A percentile compares a stretch with the other conserved stretches of the same genome.
phyloP scores from a whole-genome alignment of 2,797 vertebrate genomes.

The Microctenopoma lineatum region DNA sequence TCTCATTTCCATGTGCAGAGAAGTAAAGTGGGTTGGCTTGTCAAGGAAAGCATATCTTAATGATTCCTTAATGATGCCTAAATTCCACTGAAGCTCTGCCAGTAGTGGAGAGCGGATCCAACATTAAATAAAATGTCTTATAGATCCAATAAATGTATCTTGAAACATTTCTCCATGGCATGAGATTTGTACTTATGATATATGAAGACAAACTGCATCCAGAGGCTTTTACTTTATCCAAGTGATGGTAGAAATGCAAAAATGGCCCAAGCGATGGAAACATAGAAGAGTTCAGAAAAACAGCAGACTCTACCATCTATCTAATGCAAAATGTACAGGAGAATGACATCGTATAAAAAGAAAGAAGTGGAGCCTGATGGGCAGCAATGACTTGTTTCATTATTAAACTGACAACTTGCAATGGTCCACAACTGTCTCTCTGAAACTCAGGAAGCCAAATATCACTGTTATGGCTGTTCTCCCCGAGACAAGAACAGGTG shows the following conservation, averaged over 20 bases:
- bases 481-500: background rate
- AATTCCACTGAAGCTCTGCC: constrained; percentile 56
- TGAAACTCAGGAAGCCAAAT: constrained; percentile 17
- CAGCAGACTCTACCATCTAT: background rate
- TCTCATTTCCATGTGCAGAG: constrained; percentile 52
- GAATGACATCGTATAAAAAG: constrained; percentile 15
- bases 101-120: constrained; percentile 48
- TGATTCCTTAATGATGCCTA: constrained; percentile 62
- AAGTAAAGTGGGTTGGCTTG: constrained; percentile 52
- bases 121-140: constrained; percentile 56
- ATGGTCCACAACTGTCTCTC: constrained; percentile 10
- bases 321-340: background rate
- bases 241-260: background rate
- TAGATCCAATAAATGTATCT: constrained; percentile 37
- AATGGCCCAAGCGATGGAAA: background rate
- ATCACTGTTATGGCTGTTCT: background rate
- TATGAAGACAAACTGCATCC: constrained; percentile 9
- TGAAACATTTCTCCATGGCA: constrained; percentile 24
- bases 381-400: constrained; percentile 14
- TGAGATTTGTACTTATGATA: constrained; percentile 24
- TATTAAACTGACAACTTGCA: constrained; percentile 20
- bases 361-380: constrained; percentile 10
- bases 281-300: background rate
- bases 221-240: background rate
- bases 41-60: constrained; percentile 60